Percentiles rank a stretch among this genome's conserved stretches.
These are phyloP conservation scores for Siniperca knerii DNA, from an alignment of 2,113 vertebrate genomes.

Conservation along the genomic window DNA sequence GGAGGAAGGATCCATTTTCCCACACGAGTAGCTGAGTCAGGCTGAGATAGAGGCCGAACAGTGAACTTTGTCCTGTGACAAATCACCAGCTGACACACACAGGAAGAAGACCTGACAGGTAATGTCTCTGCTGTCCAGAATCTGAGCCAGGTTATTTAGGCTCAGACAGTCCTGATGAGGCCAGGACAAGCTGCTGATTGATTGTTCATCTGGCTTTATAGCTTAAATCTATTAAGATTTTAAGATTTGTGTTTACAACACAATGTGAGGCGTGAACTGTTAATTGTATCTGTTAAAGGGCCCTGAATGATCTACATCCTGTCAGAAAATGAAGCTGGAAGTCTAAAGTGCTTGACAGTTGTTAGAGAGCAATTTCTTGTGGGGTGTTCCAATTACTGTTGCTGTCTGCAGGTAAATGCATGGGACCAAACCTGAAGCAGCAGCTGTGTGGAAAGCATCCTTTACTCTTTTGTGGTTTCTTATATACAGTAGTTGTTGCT, in stretches of 20 bases:
- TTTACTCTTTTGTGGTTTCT: background rate
- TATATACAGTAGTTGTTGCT: background rate
- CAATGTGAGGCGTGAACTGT: background rate
- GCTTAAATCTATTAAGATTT: background rate
- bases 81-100: constrained; percentile 3
- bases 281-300: background rate
- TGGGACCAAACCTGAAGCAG: background rate
- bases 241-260: background rate
- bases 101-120: constrained; percentile 60
- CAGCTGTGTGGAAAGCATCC: background rate
- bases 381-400: background rate
- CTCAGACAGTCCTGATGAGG: background rate
- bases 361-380: background rate
- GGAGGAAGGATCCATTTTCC: constrained; percentile 16
- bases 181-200: background rate
- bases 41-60: constrained; percentile 3
- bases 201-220: background rate
- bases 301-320: background rate
- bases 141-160: background rate
- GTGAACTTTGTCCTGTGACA: constrained; percentile 58
- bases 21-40: background rate
- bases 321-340: background rate
- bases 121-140: constrained; percentile 24
- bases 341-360: background rate
- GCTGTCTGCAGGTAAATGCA: background rate